A percentile compares a stretch with the other conserved stretches of the same genome.
phyloP scores from a whole-genome alignment of 2,113 vertebrate species.

The Hiodon alosoides region DNA sequence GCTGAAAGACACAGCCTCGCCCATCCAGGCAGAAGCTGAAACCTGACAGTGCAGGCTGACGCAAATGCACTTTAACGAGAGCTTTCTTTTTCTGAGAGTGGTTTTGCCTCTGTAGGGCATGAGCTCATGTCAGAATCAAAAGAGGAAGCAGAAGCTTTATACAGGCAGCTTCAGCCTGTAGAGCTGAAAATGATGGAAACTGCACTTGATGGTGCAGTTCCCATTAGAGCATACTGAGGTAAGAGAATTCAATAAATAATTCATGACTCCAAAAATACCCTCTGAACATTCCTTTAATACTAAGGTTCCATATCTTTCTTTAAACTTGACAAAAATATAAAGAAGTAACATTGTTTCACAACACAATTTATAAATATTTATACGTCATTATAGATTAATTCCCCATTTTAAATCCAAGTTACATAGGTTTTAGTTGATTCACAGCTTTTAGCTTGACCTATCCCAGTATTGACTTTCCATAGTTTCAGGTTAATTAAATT shows the following conservation, averaged over 20 bases:
- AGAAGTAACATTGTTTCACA: too few relatives aligned
- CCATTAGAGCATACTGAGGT: slow-evolving; percentile 38
- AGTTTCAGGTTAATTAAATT: too few relatives aligned
- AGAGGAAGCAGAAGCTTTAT: background rate
- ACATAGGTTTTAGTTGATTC: too few relatives aligned
- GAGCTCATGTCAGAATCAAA: background rate
- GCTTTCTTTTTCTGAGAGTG: background rate
- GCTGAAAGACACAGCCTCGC: too few relatives aligned
- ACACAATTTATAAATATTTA: background rate
- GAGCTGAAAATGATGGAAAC: slow-evolving; percentile 29
- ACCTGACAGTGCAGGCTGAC: too few relatives aligned
- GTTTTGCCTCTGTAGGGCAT: background rate
- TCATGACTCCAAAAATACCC: slow-evolving; percentile 46
- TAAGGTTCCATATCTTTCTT: slow-evolving; percentile 31
- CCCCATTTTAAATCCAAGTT: too few relatives aligned
- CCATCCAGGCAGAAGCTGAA: too few relatives aligned
- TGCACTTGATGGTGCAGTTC: slow-evolving; percentile 38
- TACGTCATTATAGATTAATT: background rate
- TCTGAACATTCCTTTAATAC: slow-evolving; percentile 51
- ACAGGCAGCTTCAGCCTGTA: background rate
- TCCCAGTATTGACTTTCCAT: too few relatives aligned
- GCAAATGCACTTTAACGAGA: background rate
- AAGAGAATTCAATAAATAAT: slow-evolving; percentile 48
- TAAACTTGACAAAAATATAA: background rate
- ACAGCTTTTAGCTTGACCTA: too few relatives aligned